Evolutionary conservation across 2,113 vertebrate genomes (phyloP).

Genomic region (Pardalotus punctatus): DNA sequence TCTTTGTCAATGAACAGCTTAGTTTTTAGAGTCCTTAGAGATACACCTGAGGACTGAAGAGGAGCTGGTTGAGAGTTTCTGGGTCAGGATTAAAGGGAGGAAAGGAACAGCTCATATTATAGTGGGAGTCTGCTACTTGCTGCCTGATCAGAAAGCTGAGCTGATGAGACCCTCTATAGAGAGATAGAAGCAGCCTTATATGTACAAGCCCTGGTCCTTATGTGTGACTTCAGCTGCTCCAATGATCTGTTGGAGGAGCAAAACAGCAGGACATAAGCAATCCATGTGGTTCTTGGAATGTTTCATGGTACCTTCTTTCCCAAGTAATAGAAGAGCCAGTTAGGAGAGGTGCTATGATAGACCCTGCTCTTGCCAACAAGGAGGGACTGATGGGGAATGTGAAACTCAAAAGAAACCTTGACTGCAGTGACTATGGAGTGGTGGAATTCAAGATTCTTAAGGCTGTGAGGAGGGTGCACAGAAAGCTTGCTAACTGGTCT

Average conservation of each 20-base stretch:
- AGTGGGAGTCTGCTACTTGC: fast-evolving
- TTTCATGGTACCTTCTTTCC: not conserved
- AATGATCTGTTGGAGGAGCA: not conserved
- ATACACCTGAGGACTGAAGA: not conserved
- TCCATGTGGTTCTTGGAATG: not conserved
- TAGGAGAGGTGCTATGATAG: not conserved
- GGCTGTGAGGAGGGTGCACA: not conserved
- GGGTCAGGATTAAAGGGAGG: not conserved
- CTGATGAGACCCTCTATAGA: not conserved
- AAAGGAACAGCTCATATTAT: not conserved
- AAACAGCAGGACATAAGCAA: not conserved
- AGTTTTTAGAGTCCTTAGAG: not conserved
- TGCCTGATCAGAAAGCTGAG: not conserved
- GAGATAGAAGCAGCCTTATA: not conserved
- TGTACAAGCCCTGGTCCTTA: not conserved
- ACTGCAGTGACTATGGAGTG: not conserved
- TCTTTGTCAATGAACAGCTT: not conserved
- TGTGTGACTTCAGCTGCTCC: not conserved
- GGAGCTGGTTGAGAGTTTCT: not conserved
- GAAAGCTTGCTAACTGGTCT: not conserved
- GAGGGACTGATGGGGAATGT: not conserved
- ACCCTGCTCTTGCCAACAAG: not conserved
- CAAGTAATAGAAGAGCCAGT: not conserved
- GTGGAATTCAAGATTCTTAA: not conserved
- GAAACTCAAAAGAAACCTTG: not conserved